These are phyloP conservation scores for Lota lota DNA, from an alignment of 2,113 vertebrate genomes.

Conservation along the genomic window DNA sequence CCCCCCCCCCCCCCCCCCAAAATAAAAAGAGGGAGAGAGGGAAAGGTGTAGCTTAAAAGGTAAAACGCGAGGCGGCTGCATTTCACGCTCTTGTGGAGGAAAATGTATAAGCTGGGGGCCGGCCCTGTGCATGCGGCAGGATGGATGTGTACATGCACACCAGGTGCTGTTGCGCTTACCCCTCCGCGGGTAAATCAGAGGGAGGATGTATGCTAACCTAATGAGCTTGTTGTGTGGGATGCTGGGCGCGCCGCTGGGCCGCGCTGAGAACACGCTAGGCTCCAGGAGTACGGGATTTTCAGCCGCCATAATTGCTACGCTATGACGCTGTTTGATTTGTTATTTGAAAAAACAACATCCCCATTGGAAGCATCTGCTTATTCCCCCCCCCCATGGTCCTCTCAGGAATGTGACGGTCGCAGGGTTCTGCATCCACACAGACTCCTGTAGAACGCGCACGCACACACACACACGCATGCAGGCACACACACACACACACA, in stretches of 20 bases:
- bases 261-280: constrained; percentile 62
- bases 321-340: constrained; percentile 55
- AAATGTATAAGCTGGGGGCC: constrained; percentile 59
- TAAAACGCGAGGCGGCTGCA: constrained; percentile 67
- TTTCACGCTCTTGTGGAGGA: constrained; percentile 66
- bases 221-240: constrained; percentile 75
- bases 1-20: constrained; percentile 67
- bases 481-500: not conserved
- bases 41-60: constrained; percentile 68
- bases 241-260: constrained; percentile 63
- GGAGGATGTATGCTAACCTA: constrained; percentile 64
- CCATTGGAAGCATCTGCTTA: constrained; percentile 47
- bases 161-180: constrained; percentile 68
- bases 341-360: constrained; percentile 28
- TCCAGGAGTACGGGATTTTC: constrained; percentile 59
- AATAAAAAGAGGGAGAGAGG: constrained; percentile 25
- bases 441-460: not conserved
- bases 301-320: constrained; percentile 65
- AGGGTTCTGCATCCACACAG: constrained; percentile 1
- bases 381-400: constrained; percentile 56
- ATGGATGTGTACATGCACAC: constrained; percentile 22
- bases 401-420: too few relatives aligned
- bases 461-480: not conserved
- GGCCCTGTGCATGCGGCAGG: constrained; percentile 22
- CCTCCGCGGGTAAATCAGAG: constrained; percentile 66